Evolutionary conservation across 2,797 vertebrate species (phyloP).

Genomic region (Myotis findleyi): DNA sequence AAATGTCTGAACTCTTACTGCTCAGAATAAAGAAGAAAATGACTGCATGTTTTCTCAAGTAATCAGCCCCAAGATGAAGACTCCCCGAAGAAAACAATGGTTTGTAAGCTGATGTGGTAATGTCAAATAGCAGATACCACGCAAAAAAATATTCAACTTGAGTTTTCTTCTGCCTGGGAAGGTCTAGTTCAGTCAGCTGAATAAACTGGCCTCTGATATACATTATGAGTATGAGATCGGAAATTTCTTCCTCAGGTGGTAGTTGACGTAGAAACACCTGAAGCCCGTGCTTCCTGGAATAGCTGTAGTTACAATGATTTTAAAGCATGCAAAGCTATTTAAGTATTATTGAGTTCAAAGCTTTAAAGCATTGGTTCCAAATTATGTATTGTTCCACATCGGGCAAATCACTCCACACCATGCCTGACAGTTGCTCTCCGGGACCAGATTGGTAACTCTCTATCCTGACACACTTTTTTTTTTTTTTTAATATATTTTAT

Average conservation of each 20-base stretch:
- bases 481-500: no score
- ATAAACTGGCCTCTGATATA: slow-evolving; percentile 38
- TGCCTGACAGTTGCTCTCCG: background rate
- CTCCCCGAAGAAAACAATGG: background rate
- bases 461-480: background rate
- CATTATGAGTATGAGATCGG: slow-evolving; percentile 15
- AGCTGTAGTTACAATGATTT: slow-evolving; percentile 42
- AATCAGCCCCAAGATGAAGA: slow-evolving; percentile 37
- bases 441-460: background rate
- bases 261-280: background rate
- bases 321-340: background rate
- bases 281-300: background rate
- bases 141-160: background rate
- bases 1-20: slow-evolving; percentile 59
- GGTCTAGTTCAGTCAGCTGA: slow-evolving; percentile 57
- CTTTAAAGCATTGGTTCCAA: slow-evolving; percentile 15
- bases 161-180: background rate
- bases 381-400: background rate
- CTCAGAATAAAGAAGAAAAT: slow-evolving; percentile 36
- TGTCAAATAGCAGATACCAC: slow-evolving; percentile 5
- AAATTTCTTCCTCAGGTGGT: slow-evolving; percentile 53
- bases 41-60: background rate
- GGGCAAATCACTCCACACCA: background rate
- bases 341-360: background rate
- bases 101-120: background rate